Evolutionary conservation across 2,113 vertebrate species (phyloP), one percentile per base, ranked within the genome.

Genomic region (Cyprinodon variegatus): DNA sequence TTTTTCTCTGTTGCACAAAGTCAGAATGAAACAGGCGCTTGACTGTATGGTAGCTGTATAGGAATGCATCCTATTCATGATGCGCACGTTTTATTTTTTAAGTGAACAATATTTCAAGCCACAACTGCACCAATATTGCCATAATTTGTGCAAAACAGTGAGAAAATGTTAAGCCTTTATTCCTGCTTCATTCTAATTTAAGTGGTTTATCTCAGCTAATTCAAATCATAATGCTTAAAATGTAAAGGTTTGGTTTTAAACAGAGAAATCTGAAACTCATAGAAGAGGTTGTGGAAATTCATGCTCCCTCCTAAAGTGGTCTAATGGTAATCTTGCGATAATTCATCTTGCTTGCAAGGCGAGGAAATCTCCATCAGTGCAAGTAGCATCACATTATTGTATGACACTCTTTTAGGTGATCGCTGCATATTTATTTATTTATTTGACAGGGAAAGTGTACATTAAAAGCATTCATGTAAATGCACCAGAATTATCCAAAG

Each of bases 1-100:
- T 90, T 69, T 82, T 89, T 89, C 85, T 85, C 83, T 88, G 68
- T 86, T 79, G 75, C 77, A 73, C 78, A 82, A 74, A n/a, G 77
- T 73, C 68, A 82, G 81, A 82, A 85, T 84, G 67, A 89, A 76
- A 84, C 72, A 37, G 43, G 48, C 74, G 64, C 70, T 39, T 1
- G 1, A 66, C 68, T 64, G 68, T 39, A 78, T 80, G 61, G 77
- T 78, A 82, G 65, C 70, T 68, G 79, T 89, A 86, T 82, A 69
- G 78, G 86, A 80, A 65, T 67, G 62, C 76, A 65, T 77, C 72
- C 84, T 61, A 77, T 90, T 93, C 74, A 83, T 91, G 84, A 77
- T 63, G 80, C 74, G 76, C 61, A 8, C 88, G 83, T 83, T 86
- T 8, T 13, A 71, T 68, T 87, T 86, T 87, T 82, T 86, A 87